Conservation (phyloP, 1,140 invertebrate species). For the Geopemphigus sp. region DNA sequence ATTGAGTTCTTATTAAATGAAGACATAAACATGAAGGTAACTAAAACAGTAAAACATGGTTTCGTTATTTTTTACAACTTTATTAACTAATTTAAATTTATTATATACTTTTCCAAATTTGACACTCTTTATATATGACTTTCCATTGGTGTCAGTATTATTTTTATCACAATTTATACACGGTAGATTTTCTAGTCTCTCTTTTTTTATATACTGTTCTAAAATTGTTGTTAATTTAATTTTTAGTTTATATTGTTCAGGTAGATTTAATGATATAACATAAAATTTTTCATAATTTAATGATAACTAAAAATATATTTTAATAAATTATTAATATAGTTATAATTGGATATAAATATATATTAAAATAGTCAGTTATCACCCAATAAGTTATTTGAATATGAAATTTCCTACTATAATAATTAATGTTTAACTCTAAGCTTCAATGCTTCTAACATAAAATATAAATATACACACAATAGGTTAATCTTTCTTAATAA, state of each 20-base stretch:
- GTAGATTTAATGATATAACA: conserved; percentile 75
- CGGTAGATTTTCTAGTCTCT: conserved; percentile 35
- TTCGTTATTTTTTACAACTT: conserved; percentile 8
- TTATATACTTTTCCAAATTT: conserved; percentile 44
- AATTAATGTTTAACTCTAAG: no score
- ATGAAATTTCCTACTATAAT: neutral
- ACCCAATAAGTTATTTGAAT: neutral
- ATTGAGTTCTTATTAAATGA: conserved; percentile 82
- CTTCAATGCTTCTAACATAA: no score
- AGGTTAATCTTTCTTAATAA: no score
- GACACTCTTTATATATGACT: conserved; percentile 32
- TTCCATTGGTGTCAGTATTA: conserved; percentile 35
- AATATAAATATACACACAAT: neutral
- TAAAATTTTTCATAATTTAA: conserved; percentile 88
- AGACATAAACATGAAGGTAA: conserved; percentile 78
- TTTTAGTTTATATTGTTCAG: conserved; percentile 55
- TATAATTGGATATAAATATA: neutral
- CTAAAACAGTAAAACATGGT: conserved; percentile 57
- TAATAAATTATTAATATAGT: neutral
- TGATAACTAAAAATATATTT: conserved; percentile 63
- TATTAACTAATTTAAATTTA: neutral
- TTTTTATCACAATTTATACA: conserved; percentile 41
- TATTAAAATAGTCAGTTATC: no score
- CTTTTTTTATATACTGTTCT: conserved; percentile 31
- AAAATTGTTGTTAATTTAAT: conserved; percentile 27